Base-by-base conservation (phyloP, 1,140 invertebrate species). In the Ceratoteleas bidentatus region DNA sequence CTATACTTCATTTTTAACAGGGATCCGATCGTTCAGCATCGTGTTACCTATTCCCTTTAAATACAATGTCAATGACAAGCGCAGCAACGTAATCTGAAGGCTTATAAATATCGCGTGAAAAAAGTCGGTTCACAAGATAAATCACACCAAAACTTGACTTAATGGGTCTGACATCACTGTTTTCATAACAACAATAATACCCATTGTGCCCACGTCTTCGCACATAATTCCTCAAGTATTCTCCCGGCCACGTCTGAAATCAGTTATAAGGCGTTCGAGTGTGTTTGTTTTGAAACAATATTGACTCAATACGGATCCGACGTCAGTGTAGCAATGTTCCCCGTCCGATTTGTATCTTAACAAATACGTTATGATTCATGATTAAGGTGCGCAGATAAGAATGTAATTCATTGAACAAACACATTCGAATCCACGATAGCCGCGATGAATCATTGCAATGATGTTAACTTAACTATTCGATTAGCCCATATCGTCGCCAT, bases 401-500 rank as follows among this genome's bases (percentile, higher is more conserved):
- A 54, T 45, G 2, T 57, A 57, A 65, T 65, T 74, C 43, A 49
- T 64, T 57, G 36, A 40, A 43, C 24, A 65, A 74, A 74, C 24
- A 43, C 6, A 61, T 2, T 72, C 24, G 49, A 43, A 56, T 58
- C 43, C 2, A 15, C 14, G 10, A 40, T 38, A 47, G 7, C 43
- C 4, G 43, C 43, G 11, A 13, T 47, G 43, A 47, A 38, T 38
- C 34, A n/a, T n/a, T n/a, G n/a, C n/a, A n/a, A n/a, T n/a, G n/a
- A n/a, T n/a, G n/a, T n/a, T n/a, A n/a, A 45, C 78, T 72, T 34
- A 56, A 81, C 70, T 69, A 36, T 68, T 40, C 13, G 47, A 66
- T 54, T 58, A 90, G 89, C 86, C 68, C 14, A n/a, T 78, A 9
- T 77, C n/a, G n/a, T n/a, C n/a, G n/a, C n/a, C n/a, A n/a, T n/a